Evolutionary conservation across 2,797 vertebrate species (phyloP), one percentile per base, ranked within the genome.

Genomic region (Cynopterus sphinx): DNA sequence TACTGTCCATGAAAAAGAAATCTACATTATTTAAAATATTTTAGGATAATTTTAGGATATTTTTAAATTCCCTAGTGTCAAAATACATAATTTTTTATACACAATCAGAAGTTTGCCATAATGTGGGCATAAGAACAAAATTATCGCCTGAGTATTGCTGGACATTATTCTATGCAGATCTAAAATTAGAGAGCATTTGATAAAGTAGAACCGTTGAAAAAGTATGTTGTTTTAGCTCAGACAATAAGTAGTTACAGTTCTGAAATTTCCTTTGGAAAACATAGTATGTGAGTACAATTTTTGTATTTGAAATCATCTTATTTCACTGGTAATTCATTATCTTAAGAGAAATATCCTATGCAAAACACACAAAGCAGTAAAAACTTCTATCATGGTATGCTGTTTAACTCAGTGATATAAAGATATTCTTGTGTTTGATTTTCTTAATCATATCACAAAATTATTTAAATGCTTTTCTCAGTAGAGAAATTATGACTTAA

Each of bases 31-130:
- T 78, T 90, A 79, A 86, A 93, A 86, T 85, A 91, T 36, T 92
- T 91, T 59, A 49, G 43, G 43, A 15, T 79, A 75, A 74, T 78
- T 86, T 92, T 61, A 91, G 43, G 74, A 61, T 28, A 92, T n/a
- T 96, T 86, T 87, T 8, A 95, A 79, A 92, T 71, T 89, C 41
- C 59, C 94, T 61, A 53, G 53, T 71, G 26, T 89, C 36, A 96
- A 87, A 97, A 87, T 22, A 86, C 24, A 89, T 41, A 77, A 95
- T 59, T 43, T 43, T 96, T 95, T 87, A 74, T 90, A 75, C 19
- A 86, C 8, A 87, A 90, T 53, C 51, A 92, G 91, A 74, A 95
- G 68, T 15, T 91, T 85, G 24, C 28, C 31, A 95, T 57, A 88
- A 79, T 22, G 22, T 74, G 59, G 16, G 28, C 49, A 59, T 13